Base-by-base conservation (phyloP, 2,113 vertebrate species). In the Hippoglossus stenolepis region DNA sequence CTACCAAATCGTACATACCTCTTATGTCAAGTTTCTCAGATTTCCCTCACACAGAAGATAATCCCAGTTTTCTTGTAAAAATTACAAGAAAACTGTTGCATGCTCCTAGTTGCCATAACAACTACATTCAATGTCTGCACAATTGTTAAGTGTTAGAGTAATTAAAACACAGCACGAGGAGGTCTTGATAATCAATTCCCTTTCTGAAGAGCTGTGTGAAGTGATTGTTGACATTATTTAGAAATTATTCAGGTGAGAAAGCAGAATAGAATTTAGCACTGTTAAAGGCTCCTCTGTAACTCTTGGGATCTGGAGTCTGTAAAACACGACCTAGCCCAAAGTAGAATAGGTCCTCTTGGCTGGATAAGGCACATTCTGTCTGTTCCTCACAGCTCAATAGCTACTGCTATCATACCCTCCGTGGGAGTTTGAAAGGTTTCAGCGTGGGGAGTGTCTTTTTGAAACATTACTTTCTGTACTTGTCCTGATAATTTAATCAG, bases 101-200 rank as follows among this genome's bases (percentile, higher is more conserved):
- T 63, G 15, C 65, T 65, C 65, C 68, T 45, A n/a, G 87, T 88
- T 85, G 59, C 80, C 82, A 79, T 85, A 84, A 84, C 80, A 75
- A 82, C 78, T 20, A 31, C 49, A 84, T 71, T 63, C 58, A 73
- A 83, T 51, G 18, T 54, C 51, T 54, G 6, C 51, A 54, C 51
- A 54, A 10, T 54, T 18, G 45, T 18, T 15, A 49, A 49, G 45
- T 18, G 45, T 31, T 31, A 31, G 31, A 31, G 31, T 49, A 49
- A 15, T 49, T 49, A 17, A 17, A 5, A 49, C 45, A 54, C 45
- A 54, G 6, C 51, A 54, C 18, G 2, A 54, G 20, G 51, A 54
- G 18, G 51, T 9, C 51, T 10, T 54, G 6, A 11, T 54, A 8
- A 54, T n/a, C 51, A 54, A 21, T 54, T 54, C 20, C 51, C 51